Evolutionary conservation across 2,888 invertebrate species (phyloP), one percentile per base, ranked within the genome.

Genomic region (Eristalis pertinax): DNA sequence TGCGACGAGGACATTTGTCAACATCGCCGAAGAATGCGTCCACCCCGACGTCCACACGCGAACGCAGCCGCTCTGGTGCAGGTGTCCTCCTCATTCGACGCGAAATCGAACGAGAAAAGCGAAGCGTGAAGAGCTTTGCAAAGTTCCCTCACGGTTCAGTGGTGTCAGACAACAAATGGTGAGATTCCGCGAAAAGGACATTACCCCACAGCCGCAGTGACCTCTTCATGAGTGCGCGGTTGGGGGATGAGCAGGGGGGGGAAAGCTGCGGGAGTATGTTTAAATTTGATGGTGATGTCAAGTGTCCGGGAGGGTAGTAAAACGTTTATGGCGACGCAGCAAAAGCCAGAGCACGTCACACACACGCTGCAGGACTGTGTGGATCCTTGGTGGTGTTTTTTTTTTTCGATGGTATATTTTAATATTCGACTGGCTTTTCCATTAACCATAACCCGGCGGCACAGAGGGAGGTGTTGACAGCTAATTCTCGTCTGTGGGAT

Each of bases 221-320:
- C 69, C 69, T 77, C 50, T 32, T 68, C 62, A 68, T 13, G 26
- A 2, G 26, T 24, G 24, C 11, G 24, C 8, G 26, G 11, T n/a
- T n/a, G n/a, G n/a, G n/a, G n/a, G n/a, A n/a, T n/a, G n/a, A 19
- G 11, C 3, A 26, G 1, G 41, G 26, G 32, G 24, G 32, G 58
- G 24, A 64, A 70, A 70, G 43, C 70, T 67, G 56, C n/a, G 41
- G 56, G 35, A 41, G 62, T 83, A 26, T 69, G 77, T 69, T 85
- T 77, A 84, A 88, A 88, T 89, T 84, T 80, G 86, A 84, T 74
- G 89, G 81, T 88, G 89, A 89, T 89, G 89, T 89, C 89, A 89
- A 86, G 74, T 82, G 87, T 81, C 74, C 73, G 76, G 32, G 68
- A 69, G 58, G 63, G 73, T 67, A 73, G 62, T 78, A 65, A 84